Percentiles rank a stretch among this genome's conserved stretches.
Conservation (phyloP, 2,113 vertebrate genomes). For the Taurulus bubalis region DNA sequence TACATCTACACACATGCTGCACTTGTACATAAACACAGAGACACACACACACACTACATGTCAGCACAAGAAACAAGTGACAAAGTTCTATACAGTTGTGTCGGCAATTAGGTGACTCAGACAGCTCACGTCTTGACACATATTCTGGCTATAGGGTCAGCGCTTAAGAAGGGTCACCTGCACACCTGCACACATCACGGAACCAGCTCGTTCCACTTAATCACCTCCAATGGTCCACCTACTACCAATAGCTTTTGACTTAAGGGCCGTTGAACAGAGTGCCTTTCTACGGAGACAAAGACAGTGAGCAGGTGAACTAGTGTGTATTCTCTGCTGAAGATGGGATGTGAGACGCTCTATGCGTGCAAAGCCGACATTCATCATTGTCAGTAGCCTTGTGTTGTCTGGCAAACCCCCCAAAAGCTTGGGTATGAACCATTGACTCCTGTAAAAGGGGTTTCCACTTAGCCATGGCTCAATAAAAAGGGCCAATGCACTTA, state of each 20-base stretch:
- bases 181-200: constrained; percentile 55
- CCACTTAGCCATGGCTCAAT: constrained; percentile 69
- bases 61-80: constrained; percentile 34
- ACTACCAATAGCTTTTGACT: constrained; percentile 27
- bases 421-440: constrained; percentile 67
- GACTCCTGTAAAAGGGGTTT: constrained; percentile 72
- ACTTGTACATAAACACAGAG: constrained; percentile 49
- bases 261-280: constrained; percentile 19
- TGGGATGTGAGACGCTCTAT: constrained; percentile 45
- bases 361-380: constrained; percentile 72
- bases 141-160: constrained; percentile 34
- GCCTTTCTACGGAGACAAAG: constrained; percentile 28
- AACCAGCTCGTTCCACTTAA: constrained; percentile 45
- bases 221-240: constrained; percentile 34
- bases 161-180: constrained; percentile 47
- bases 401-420: constrained; percentile 65
- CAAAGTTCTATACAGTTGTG: neutral
- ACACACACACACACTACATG: constrained; percentile 44
- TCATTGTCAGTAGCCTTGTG: constrained; percentile 73
- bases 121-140: constrained; percentile 50
- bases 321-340: constrained; percentile 37
- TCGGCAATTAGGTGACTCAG: constrained; percentile 32
- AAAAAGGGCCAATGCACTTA: constrained; percentile 72
- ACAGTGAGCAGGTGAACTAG: constrained; percentile 36
- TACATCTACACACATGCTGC: constrained; percentile 42